A percentile compares a stretch with the other conserved stretches of the same genome.
These are phyloP conservation scores for Thera britannica DNA, from an alignment of 2,888 invertebrate genomes.

Conservation along the genomic window DNA sequence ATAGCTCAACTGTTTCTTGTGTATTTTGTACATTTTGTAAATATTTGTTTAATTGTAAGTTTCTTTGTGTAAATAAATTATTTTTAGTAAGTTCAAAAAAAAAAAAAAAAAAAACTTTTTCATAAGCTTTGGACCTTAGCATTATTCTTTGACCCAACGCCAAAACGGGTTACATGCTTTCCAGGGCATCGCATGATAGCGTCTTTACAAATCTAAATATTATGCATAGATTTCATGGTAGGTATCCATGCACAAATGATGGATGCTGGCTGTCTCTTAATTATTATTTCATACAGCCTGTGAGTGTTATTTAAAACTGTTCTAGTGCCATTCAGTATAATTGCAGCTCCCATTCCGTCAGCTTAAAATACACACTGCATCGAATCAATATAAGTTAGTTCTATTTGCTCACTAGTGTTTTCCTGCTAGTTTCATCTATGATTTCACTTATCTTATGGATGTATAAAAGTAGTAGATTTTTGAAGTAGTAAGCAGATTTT, in stretches of 20 bases:
- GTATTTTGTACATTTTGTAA: too few species aligned
- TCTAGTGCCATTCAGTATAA: conserved; percentile 29
- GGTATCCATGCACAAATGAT: conserved; percentile 19
- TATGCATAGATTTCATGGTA: conserved; percentile 23
- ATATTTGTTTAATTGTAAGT: too few species aligned
- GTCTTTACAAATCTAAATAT: conserved; percentile 19
- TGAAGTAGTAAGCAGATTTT: too few species aligned
- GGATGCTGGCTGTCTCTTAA: conserved; percentile 18
- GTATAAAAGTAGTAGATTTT: too few species aligned
- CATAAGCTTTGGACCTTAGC: too few species aligned
- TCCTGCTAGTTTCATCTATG: neutral
- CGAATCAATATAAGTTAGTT: conserved; percentile 30
- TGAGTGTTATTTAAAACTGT: conserved; percentile 23
- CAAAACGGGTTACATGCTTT: neutral
- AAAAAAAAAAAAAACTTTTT: too few species aligned
- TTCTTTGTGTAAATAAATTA: too few species aligned
- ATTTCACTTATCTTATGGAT: neutral
- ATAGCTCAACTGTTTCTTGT: too few species aligned
- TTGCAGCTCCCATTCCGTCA: conserved; percentile 31
- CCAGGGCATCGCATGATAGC: neutral
- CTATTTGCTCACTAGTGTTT: conserved; percentile 19
- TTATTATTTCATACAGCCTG: conserved; percentile 29
- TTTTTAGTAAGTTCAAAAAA: too few species aligned
- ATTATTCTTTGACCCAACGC: neutral
- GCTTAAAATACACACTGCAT: conserved; percentile 35